Percentiles rank a stretch among this genome's conserved stretches.
Conservation (phyloP, 2,797 vertebrate species). For the Jordanella pulchra region DNA sequence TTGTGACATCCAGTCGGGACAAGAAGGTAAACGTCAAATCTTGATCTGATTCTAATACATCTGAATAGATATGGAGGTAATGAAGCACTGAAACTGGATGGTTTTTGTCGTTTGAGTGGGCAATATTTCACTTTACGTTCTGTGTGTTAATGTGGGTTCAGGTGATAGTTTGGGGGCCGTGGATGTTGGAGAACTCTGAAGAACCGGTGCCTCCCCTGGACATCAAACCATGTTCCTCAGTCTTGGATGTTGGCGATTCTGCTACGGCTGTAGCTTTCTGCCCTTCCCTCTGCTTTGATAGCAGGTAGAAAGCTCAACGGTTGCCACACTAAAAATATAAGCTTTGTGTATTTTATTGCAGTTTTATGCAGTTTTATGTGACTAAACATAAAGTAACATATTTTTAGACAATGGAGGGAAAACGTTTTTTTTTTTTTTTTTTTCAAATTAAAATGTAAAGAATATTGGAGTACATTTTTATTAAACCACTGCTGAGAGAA, state of each 20-base stretch:
- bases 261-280: conserved; percentile 90
- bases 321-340: not conserved
- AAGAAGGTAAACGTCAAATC: conserved; percentile 85
- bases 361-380: not conserved
- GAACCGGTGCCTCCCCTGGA: conserved; percentile 44
- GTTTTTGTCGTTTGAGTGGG: not conserved
- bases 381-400: not conserved
- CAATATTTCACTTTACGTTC: not conserved
- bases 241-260: conserved; percentile 88
- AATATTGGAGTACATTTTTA: not conserved
- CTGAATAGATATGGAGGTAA: conserved; percentile 7
- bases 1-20: conserved; percentile 93
- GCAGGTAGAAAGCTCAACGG: no score
- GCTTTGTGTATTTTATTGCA: not conserved
- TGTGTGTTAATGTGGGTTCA: conserved; percentile 60
- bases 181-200: conserved; percentile 54
- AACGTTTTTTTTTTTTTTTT: not conserved
- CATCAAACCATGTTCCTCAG: conserved; percentile 84
- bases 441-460: not conserved
- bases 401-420: not conserved
- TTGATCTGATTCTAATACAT: not conserved
- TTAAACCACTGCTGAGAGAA: not conserved
- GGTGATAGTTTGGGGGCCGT: conserved; percentile 91
- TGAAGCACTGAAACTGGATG: not conserved
- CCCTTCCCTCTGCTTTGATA: conserved; percentile 71